Evolutionary conservation across 2,113 vertebrate genomes (phyloP).

Genomic region (Cervus canadensis): DNA sequence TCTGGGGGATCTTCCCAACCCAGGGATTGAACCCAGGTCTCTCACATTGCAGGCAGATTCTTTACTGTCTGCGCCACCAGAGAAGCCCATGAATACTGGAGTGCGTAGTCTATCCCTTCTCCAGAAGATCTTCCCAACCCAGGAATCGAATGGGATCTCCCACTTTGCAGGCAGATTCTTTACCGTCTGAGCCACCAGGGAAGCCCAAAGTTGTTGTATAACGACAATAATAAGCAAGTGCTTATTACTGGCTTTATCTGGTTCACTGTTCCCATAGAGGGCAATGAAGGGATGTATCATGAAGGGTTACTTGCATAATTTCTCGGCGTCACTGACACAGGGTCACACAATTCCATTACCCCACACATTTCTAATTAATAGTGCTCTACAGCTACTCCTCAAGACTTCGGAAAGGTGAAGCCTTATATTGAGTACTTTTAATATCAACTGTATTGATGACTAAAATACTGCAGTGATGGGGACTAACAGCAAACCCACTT

Average conservation of each 20-base stretch:
- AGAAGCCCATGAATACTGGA: neutral
- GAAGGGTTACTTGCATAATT: accelerated
- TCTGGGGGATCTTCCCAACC: neutral
- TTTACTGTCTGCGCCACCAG: neutral
- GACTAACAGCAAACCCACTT: neutral
- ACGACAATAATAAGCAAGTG: neutral
- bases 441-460: too few species aligned
- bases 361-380: accelerated
- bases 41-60: neutral
- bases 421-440: accelerated
- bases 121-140: neutral
- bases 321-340: neutral
- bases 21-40: neutral
- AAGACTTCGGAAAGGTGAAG: neutral
- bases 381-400: too few species aligned
- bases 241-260: neutral
- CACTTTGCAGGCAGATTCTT: neutral
- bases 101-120: neutral
- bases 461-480: too few species aligned
- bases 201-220: neutral
- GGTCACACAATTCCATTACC: too few species aligned
- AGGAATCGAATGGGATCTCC: neutral
- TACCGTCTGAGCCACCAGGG: neutral
- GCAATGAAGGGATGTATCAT: accelerated
- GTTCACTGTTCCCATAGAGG: accelerated